phyloP scores from a whole-genome alignment of 2,113 vertebrate genomes.

The Amblyornis subalaris region DNA sequence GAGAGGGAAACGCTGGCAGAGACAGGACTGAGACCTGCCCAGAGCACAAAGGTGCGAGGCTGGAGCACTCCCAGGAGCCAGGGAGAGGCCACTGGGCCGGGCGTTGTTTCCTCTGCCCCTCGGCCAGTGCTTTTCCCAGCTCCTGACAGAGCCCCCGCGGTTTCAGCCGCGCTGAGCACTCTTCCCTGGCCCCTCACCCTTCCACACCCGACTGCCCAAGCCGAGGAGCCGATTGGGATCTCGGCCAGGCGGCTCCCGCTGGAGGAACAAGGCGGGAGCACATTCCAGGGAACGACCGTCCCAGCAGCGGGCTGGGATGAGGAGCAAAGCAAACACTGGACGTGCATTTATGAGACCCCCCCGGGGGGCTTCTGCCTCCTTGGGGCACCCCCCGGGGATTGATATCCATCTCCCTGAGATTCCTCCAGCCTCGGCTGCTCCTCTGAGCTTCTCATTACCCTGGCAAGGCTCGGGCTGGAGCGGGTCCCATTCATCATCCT shows the following conservation, averaged over 20 bases:
- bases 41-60: background rate
- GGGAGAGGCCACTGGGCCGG: conserved; percentile 4
- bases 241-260: background rate
- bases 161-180: background rate
- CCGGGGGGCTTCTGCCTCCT: background rate
- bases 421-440: background rate
- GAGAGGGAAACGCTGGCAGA: background rate
- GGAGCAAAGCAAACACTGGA: background rate
- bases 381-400: background rate
- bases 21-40: background rate
- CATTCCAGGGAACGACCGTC: background rate
- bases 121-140: background rate
- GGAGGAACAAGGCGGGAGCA: background rate
- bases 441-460: background rate
- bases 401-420: background rate
- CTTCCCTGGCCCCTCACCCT: background rate
- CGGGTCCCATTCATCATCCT: background rate
- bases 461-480: background rate
- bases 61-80: conserved; percentile 17
- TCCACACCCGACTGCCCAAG: background rate
- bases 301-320: background rate
- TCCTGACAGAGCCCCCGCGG: background rate
- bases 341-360: background rate
- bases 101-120: background rate
- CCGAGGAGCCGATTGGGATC: background rate